A percentile compares a stretch with the other conserved stretches of the same genome.
Conservation (phyloP, 2,888 invertebrate species). For the Lacanobia oleracea region DNA sequence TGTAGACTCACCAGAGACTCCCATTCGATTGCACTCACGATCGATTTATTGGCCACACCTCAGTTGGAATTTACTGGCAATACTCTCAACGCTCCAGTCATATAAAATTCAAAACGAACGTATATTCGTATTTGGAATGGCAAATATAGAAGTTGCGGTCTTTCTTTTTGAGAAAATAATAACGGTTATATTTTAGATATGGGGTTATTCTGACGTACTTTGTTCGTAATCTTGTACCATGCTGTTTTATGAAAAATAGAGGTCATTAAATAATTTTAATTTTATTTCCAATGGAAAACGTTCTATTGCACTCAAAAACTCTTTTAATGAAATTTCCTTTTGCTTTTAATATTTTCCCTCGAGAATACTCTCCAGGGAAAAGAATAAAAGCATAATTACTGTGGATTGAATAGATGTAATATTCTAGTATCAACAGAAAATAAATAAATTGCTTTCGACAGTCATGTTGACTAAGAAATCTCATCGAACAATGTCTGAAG, state of each 20-base stretch:
- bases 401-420: background rate
- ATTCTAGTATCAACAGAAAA: background rate
- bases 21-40: constrained; percentile 63
- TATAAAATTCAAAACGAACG: constrained; percentile 56
- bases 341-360: background rate
- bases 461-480: constrained; percentile 14
- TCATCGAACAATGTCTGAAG: constrained; percentile 8
- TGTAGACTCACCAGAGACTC: constrained; percentile 62
- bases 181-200: constrained; percentile 22
- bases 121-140: constrained; percentile 47
- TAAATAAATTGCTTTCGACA: constrained; percentile 31
- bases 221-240: background rate
- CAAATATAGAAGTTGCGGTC: constrained; percentile 13
- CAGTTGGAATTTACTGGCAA: constrained; percentile 56
- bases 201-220: constrained; percentile 9
- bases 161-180: constrained; percentile 27
- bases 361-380: background rate
- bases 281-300: background rate
- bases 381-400: background rate
- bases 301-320: background rate
- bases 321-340: background rate
- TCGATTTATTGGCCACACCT: constrained; percentile 60
- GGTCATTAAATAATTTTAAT: background rate
- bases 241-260: constrained; percentile 2
- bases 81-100: constrained; percentile 42